phyloP scores from a whole-genome alignment of 2,888 invertebrate species.

The Pteria penguin region DNA sequence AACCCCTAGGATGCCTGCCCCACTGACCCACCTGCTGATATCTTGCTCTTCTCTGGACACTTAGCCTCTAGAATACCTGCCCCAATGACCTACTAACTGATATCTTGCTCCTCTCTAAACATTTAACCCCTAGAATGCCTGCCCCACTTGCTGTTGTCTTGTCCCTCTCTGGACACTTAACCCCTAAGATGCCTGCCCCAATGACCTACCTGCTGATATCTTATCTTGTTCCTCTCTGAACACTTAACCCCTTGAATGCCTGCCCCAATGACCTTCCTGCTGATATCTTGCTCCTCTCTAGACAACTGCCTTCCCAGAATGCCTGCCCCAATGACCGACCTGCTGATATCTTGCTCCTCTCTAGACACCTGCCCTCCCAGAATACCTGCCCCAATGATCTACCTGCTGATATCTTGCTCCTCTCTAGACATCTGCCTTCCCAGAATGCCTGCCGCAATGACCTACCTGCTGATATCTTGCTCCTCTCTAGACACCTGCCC shows the following conservation, averaged over 20 bases:
- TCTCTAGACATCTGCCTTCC: slow-evolving; percentile 79
- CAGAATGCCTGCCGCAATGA: too few species aligned
- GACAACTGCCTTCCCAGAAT: slow-evolving; percentile 79
- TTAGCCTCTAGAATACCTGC: too few species aligned
- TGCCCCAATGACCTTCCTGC: slow-evolving; percentile 79
- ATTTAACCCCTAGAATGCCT: too few species aligned
- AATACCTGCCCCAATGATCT: too few species aligned
- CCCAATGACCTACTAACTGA: too few species aligned
- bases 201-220: slow-evolving; percentile 80
- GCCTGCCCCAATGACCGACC: too few species aligned
- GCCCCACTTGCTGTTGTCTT: slow-evolving; percentile 81
- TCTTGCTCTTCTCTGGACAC: too few species aligned
- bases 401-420: slow-evolving; percentile 81
- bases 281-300: slow-evolving; percentile 80
- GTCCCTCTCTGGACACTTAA: slow-evolving; percentile 79
- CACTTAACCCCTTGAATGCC: slow-evolving; percentile 78
- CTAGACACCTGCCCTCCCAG: slow-evolving; percentile 79
- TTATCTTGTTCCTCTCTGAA: slow-evolving; percentile 80
- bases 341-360: slow-evolving; percentile 80
- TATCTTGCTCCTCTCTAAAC: too few species aligned
- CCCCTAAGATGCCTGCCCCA: slow-evolving; percentile 79
- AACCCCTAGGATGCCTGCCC: slow-evolving; percentile 79
- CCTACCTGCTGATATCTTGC: slow-evolving; percentile 80
- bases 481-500: slow-evolving; percentile 79
- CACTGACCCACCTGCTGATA: too few species aligned